Conservation (phyloP, 2,113 vertebrate genomes). For the Clarias gariepinus region DNA sequence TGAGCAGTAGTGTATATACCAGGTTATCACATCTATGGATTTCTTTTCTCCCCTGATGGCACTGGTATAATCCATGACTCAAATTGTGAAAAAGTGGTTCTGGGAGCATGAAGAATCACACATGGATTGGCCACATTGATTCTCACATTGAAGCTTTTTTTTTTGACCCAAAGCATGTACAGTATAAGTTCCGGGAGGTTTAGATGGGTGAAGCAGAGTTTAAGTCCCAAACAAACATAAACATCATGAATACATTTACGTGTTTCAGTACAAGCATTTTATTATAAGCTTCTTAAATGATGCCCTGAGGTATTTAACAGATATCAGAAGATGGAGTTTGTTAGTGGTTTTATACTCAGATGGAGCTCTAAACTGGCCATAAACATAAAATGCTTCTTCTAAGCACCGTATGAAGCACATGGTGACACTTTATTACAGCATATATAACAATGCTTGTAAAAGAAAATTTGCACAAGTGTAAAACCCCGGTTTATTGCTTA, state of each 20-base stretch:
- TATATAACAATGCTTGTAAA: slow-evolving; percentile 26
- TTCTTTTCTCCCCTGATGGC: too few species aligned
- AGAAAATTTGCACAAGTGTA: slow-evolving; percentile 22
- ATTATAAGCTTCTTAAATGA: slow-evolving; percentile 34
- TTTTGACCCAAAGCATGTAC: neutral
- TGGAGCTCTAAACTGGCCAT: slow-evolving; percentile 27
- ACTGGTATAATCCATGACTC: too few species aligned
- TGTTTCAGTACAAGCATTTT: neutral
- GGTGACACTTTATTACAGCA: slow-evolving; percentile 33
- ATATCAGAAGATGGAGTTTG: slow-evolving; percentile 26
- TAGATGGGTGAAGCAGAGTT: neutral
- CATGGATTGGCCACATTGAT: too few species aligned
- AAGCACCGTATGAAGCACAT: slow-evolving; percentile 33
- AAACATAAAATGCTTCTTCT: slow-evolving; percentile 36
- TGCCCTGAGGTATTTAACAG: neutral
- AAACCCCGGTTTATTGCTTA: slow-evolving; percentile 21
- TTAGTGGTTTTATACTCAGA: slow-evolving; percentile 40
- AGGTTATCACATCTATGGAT: too few species aligned
- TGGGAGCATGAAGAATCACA: too few species aligned
- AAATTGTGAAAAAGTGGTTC: too few species aligned
- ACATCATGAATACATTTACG: neutral
- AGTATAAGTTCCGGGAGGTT: neutral
- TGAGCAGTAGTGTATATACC: too few species aligned
- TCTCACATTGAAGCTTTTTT: too few species aligned
- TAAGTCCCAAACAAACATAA: neutral